Conservation (phyloP, 2,797 vertebrate species). For the Hippopotamyrus pictus region DNA sequence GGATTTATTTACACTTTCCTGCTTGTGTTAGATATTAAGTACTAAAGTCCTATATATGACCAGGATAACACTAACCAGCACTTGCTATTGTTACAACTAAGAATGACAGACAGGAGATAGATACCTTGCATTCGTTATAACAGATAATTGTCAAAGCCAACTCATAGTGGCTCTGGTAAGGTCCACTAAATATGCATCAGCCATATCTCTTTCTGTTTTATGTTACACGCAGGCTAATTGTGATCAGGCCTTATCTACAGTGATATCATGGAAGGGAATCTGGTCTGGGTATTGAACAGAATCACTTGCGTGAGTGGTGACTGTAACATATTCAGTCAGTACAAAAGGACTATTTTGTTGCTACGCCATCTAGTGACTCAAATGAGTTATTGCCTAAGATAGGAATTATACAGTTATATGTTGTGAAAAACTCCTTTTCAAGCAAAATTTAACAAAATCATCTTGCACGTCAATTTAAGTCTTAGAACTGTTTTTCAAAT, state of each 20-base stretch:
- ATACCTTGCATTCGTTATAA: neutral
- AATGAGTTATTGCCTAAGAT: neutral
- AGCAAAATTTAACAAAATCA: neutral
- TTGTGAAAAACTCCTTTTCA: neutral
- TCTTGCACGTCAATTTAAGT: neutral
- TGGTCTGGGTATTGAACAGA: neutral
- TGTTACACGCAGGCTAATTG: neutral
- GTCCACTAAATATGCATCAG: slow-evolving; percentile 4
- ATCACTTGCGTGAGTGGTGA: neutral
- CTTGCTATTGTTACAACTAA: neutral
- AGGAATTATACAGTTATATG: neutral
- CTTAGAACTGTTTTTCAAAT: neutral
- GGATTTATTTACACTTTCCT: neutral
- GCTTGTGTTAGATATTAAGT: neutral
- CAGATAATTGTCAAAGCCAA: neutral
- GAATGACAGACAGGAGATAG: neutral
- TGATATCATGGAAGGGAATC: slow-evolving; percentile 10
- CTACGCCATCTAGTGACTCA: slow-evolving; percentile 26
- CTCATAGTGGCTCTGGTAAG: neutral
- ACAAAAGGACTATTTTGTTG: neutral
- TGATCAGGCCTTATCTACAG: neutral
- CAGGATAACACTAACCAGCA: neutral
- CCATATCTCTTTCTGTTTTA: slow-evolving; percentile 5
- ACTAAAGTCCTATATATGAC: neutral
- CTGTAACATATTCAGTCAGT: neutral